phyloP scores from a whole-genome alignment of 2,113 vertebrate species.

The Maccullochella peelii region DNA sequence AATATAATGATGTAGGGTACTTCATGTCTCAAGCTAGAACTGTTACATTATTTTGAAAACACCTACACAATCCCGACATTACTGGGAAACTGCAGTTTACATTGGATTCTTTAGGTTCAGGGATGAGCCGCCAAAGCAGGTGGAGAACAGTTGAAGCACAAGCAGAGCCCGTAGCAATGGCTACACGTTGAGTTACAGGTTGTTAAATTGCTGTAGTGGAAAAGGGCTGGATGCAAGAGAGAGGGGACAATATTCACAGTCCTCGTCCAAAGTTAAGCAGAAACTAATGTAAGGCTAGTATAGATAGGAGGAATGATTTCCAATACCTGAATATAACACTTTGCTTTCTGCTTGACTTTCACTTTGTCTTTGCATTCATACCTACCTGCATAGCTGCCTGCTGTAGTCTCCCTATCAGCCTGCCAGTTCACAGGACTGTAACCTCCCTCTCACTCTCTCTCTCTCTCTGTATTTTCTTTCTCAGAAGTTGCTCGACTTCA shows the following conservation, averaged over 20 bases:
- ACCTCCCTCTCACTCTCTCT: neutral
- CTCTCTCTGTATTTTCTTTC: neutral
- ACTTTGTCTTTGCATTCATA: neutral
- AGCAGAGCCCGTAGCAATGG: too few relatives aligned
- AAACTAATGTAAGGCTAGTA: neutral
- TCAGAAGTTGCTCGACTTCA: slow-evolving; percentile 21
- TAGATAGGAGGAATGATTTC: neutral
- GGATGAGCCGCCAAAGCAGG: neutral
- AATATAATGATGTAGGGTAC: neutral
- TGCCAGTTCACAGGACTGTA: slow-evolving; percentile 2
- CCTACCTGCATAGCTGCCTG: neutral
- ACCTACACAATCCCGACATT: neutral
- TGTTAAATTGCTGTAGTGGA: neutral
- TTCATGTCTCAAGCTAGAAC: neutral
- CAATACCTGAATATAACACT: neutral
- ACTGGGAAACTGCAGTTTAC: neutral
- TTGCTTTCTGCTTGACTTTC: neutral
- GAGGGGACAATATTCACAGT: neutral
- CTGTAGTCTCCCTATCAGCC: neutral
- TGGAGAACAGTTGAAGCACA: neutral
- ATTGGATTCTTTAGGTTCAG: too few relatives aligned
- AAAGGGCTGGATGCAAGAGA: neutral
- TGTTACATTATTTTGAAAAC: neutral
- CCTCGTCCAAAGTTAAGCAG: neutral
- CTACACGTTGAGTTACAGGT: neutral